These are phyloP conservation scores for Apus apus DNA, from an alignment of 2,113 vertebrate species.

Conservation along the genomic window DNA sequence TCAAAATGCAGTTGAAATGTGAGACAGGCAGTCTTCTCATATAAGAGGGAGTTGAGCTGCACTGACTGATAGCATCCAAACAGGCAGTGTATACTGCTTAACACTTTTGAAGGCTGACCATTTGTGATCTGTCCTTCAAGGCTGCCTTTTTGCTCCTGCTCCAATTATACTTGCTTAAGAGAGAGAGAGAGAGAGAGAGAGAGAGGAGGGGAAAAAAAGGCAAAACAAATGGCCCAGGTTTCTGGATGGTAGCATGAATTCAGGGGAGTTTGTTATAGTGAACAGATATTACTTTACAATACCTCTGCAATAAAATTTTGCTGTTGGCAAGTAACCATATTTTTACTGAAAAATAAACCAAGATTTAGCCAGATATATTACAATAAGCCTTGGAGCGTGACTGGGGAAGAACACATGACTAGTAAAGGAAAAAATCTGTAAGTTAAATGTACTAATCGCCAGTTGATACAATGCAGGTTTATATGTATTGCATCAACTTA, in stretches of 20 bases:
- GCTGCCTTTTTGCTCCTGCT: neutral
- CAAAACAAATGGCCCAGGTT: neutral
- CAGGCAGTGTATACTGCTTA: neutral
- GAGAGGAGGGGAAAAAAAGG: accelerated
- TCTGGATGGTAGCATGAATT: conserved; percentile 2
- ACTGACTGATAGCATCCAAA: neutral
- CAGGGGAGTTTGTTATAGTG: neutral
- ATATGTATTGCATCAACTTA: neutral
- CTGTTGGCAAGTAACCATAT: conserved; percentile 20
- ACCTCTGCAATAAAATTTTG: conserved; percentile 10
- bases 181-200: no score
- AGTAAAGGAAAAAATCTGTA: conserved; percentile 29
- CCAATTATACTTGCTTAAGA: neutral
- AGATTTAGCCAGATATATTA: conserved; percentile 20
- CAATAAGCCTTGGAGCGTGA: neutral
- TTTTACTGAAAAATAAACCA: conserved; percentile 46
- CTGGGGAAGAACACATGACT: neutral
- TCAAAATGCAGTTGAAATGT: neutral
- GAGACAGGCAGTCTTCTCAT: neutral
- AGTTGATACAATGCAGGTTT: neutral
- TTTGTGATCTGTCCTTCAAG: neutral
- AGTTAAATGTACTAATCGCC: neutral
- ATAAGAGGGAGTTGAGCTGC: neutral
- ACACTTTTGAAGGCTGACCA: conserved; percentile 5
- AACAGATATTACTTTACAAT: conserved; percentile 18